Evolutionary conservation across 1,140 invertebrate genomes (phyloP).

Genomic region (Papilio dardanus): DNA sequence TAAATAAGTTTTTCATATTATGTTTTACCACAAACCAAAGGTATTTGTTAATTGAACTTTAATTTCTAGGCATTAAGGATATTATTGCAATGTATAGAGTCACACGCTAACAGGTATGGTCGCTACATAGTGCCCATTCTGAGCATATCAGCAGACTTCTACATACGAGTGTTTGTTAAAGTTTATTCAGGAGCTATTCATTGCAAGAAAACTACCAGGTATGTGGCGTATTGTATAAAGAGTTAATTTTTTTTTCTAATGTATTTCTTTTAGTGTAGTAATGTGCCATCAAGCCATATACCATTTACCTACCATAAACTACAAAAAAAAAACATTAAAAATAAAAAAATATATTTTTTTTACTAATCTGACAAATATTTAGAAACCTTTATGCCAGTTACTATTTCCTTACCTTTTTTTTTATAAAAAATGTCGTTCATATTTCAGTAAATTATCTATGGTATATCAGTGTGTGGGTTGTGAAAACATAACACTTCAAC

Average conservation of each 20-base stretch:
- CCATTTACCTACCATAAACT: not conserved
- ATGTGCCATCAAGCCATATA: not conserved
- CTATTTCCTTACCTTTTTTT: not conserved
- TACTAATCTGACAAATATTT: too few relatives aligned
- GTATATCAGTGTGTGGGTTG: constrained; percentile 96
- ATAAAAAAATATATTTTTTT: too few relatives aligned
- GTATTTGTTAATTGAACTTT: constrained; percentile 37
- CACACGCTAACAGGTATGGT: constrained; percentile 95
- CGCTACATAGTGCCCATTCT: constrained; percentile 96
- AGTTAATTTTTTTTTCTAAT: too few relatives aligned
- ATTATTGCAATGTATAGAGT: constrained; percentile 94
- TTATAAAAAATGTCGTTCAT: not conserved
- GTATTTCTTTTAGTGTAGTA: too few relatives aligned
- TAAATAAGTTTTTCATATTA: too few relatives aligned
- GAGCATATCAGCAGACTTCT: constrained; percentile 98
- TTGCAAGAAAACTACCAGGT: constrained; percentile 93
- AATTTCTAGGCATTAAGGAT: constrained; percentile 92
- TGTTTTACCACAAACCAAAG: not conserved
- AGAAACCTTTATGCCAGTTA: too few relatives aligned
- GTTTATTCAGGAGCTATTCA: constrained; percentile 90
- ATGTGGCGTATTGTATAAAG: too few relatives aligned
- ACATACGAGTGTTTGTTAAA: constrained; percentile 96
- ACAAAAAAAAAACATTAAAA: too few relatives aligned
- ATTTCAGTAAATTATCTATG: constrained; percentile 90
- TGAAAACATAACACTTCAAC: constrained; percentile 89